Evolutionary conservation across 2,113 vertebrate genomes (phyloP), one percentile per base, ranked within the genome.

Genomic region (Thinocorus orbignyianus): DNA sequence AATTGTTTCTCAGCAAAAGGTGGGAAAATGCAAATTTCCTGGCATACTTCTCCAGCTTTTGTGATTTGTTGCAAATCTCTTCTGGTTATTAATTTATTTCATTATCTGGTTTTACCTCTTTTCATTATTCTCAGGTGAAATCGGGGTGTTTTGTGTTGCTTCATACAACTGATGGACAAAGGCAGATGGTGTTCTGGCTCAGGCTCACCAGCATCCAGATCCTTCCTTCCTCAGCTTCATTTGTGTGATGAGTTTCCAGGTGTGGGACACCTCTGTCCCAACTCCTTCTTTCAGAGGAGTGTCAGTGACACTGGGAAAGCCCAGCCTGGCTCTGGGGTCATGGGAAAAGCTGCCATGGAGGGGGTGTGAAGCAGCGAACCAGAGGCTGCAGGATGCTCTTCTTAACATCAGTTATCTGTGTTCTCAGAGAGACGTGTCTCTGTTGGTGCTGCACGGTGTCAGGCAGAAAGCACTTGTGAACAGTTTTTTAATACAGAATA

Each of bases 151-250:
- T 44, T 82, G 55, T 17, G 71, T 41, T 28, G 26, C 44, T 28
- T 55, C 5, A 1, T 7, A 6, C 25, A 39, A 33, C 31, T 55
- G 66, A 33, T 0, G 19, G 35, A 48, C 1, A 3, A 61, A 58
- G 52, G 39, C 10, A 23, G 44, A 28, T 55, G 3, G 0, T 3
- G 2, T 24, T n/a, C 70, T 19, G 68, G 13, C 66, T 51, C 0
- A 0, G 41, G 16, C 8, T 68, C 30, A 17, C 23, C 33, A 26
- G 42, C 30, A 30, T 16, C 52, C 30, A 20, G 2, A 5, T 49
- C 31, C 58, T 46, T 49, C 23, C 37, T 49, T 10, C 19, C 30
- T 49, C 10, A 3, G 14, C 37, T 64, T 41, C 46, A 20, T 65
- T 12, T 19, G 14, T 33, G 46, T 8, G 66, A 39, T 17, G 74